These are phyloP conservation scores for Lepus timidus DNA, from an alignment of 2,113 vertebrate species.

Conservation along the genomic window DNA sequence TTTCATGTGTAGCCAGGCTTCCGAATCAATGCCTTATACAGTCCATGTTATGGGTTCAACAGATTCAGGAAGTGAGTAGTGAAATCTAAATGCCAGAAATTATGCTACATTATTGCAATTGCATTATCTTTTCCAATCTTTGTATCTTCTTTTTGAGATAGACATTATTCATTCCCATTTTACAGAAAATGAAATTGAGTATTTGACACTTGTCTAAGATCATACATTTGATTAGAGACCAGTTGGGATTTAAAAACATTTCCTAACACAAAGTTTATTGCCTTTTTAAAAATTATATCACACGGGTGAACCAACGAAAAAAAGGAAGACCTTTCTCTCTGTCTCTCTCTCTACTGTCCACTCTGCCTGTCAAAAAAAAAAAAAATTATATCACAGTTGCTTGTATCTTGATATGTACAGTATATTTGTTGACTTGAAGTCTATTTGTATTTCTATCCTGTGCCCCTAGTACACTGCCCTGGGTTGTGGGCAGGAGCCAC, in stretches of 20 bases:
- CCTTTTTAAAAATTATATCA: background rate
- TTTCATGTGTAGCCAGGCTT: background rate
- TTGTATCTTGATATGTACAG: background rate
- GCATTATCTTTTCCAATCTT: background rate
- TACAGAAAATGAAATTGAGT: conserved; percentile 52
- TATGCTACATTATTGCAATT: background rate
- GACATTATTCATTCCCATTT: background rate
- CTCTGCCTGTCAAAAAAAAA: no score
- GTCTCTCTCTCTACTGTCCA: no score
- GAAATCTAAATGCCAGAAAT: background rate
- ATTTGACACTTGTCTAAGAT: background rate
- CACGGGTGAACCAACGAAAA: background rate
- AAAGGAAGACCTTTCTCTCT: no score
- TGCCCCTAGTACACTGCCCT: background rate
- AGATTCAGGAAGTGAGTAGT: background rate
- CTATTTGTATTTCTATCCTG: background rate
- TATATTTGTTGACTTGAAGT: conserved; percentile 40
- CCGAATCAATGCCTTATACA: background rate
- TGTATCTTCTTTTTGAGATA: background rate
- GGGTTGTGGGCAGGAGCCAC: conserved; percentile 9
- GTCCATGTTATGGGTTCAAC: background rate
- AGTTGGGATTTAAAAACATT: background rate
- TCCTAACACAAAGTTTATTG: conserved; percentile 10
- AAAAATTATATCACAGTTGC: background rate
- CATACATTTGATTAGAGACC: background rate